A percentile compares a stretch with the other conserved stretches of the same genome.
These are phyloP conservation scores for Resseliella maxima DNA, from an alignment of 2,888 invertebrate genomes.

Conservation along the genomic window DNA sequence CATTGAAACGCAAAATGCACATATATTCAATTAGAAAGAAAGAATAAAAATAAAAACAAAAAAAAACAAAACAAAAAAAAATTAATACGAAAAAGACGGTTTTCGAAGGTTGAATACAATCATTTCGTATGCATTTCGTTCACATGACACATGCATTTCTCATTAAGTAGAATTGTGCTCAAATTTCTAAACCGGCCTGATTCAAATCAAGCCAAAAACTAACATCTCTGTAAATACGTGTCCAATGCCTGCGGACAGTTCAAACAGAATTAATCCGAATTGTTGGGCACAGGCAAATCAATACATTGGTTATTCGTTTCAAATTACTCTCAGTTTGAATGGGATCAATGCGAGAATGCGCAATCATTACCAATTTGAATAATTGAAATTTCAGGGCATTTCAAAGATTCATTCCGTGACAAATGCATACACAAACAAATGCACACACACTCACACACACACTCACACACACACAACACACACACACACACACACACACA, in stretches of 20 bases:
- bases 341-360: not conserved
- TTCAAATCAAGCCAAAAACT: not conserved
- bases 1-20: not conserved
- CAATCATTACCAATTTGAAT: not conserved
- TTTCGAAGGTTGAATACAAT: not conserved
- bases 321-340: not conserved
- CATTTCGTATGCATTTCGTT: not conserved
- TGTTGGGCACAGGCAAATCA: not conserved
- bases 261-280: not conserved
- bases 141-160: slow-evolving; percentile 29
- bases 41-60: no score
- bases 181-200: not conserved
- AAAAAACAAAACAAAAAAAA: no score
- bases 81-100: no score
- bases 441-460: no score
- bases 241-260: not conserved
- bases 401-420: not conserved
- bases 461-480: no score
- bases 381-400: not conserved
- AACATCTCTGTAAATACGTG: not conserved
- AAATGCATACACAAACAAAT: not conserved
- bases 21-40: not conserved
- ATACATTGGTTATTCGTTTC: slow-evolving; percentile 25
- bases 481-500: no score
- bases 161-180: not conserved